A percentile compares a stretch with the other conserved stretches of the same genome.
phyloP scores from a whole-genome alignment of 1,140 invertebrate genomes.

The Ylistrum balloti region DNA sequence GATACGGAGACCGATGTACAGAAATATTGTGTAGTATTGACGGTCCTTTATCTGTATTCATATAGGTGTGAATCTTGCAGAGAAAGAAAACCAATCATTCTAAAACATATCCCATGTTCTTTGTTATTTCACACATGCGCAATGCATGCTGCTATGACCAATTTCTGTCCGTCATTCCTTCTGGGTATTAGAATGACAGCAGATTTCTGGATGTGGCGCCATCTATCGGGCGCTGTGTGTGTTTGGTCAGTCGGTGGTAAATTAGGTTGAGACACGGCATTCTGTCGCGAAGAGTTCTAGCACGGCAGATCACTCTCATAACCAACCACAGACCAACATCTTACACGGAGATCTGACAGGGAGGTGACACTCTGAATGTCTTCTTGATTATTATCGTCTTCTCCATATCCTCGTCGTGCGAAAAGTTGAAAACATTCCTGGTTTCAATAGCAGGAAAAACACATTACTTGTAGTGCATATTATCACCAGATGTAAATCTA shows the following conservation, averaged over 20 bases:
- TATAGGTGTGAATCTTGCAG: background rate
- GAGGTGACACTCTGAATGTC: background rate
- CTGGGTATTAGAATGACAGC: slow-evolving; percentile 30
- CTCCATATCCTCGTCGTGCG: no score
- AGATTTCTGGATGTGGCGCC: background rate
- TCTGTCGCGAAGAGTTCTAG: background rate
- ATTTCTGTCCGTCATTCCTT: slow-evolving; percentile 18
- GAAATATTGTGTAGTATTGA: background rate
- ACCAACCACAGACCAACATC: background rate
- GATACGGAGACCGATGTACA: background rate
- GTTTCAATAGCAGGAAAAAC: background rate
- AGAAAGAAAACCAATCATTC: slow-evolving; percentile 22
- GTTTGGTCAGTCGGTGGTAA: slow-evolving; percentile 37
- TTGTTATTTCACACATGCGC: slow-evolving; percentile 33
- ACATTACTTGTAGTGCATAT: background rate
- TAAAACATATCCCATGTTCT: slow-evolving; percentile 35
- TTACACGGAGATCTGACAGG: background rate
- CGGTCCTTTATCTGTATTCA: background rate
- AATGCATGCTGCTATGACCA: background rate
- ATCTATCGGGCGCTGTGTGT: background rate
- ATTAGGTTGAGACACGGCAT: slow-evolving; percentile 1
- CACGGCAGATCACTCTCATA: background rate
- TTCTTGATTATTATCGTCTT: slow-evolving; percentile 8
- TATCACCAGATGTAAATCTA: background rate
- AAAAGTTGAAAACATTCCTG: slow-evolving; percentile 10